A percentile compares a stretch with the other conserved stretches of the same genome.
These are phyloP conservation scores for Forficula auricularia DNA, from an alignment of 1,140 invertebrate genomes.

Conservation along the genomic window DNA sequence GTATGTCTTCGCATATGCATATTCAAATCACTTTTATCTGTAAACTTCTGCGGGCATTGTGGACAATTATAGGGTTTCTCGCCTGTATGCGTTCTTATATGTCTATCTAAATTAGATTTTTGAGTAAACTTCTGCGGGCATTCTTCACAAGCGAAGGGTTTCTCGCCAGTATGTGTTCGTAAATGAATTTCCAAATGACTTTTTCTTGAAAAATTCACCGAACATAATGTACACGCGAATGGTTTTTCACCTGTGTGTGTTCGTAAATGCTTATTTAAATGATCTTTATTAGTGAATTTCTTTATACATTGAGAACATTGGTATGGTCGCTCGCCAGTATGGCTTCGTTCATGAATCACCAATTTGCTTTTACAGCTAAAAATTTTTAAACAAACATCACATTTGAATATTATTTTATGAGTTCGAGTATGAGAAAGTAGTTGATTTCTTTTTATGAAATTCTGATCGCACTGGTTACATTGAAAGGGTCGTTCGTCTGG, in stretches of 20 bases:
- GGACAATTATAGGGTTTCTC: slow-evolving; percentile 4
- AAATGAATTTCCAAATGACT: slow-evolving; percentile 34
- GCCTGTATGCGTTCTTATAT: not conserved
- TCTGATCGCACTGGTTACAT: too few relatives aligned
- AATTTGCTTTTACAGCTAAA: too few relatives aligned
- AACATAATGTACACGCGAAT: slow-evolving; percentile 33
- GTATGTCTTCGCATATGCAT: slow-evolving; percentile 29
- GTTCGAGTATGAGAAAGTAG: too few relatives aligned
- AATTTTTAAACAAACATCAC: too few relatives aligned
- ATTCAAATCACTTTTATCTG: slow-evolving; percentile 12
- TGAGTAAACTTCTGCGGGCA: slow-evolving; percentile 21
- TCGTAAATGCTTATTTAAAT: slow-evolving; percentile 37
- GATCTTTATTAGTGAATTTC: slow-evolving; percentile 36
- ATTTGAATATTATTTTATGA: too few relatives aligned
- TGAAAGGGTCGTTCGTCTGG: too few relatives aligned
- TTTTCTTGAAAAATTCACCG: slow-evolving; percentile 29
- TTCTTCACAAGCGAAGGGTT: slow-evolving; percentile 36
- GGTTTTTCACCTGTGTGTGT: slow-evolving; percentile 43
- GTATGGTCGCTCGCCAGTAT: slow-evolving; percentile 47
- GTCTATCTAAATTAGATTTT: not conserved
- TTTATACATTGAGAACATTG: slow-evolving; percentile 26
- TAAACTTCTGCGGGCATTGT: slow-evolving; percentile 1
- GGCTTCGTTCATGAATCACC: slow-evolving; percentile 4
- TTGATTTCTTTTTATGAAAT: too few relatives aligned
- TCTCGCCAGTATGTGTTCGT: slow-evolving; percentile 33